Evolutionary conservation across 2,797 vertebrate genomes (phyloP), one percentile per base, ranked within the genome.

Genomic region (Oceanodroma leucorhoa): DNA sequence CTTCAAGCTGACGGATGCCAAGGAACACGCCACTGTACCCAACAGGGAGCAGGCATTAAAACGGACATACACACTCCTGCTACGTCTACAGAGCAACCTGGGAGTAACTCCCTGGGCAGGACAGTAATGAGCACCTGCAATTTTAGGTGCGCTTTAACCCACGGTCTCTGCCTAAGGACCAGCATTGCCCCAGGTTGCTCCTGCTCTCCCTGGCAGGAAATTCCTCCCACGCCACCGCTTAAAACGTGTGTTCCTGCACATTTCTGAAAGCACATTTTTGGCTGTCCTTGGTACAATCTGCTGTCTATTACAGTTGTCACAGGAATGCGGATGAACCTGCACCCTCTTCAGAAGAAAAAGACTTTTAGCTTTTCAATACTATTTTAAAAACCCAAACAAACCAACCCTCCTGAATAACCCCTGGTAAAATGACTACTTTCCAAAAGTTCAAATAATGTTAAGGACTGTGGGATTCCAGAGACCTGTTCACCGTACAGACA

Each of bases 41-140:
- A 11, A 11, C 22, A 11, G 53, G 64, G 38, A 70, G 43, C 46
- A 2, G 2, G 2, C 6, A 0, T 11, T 5, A 24, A 20, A 21
- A 10, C 29, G 0, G 7, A 29, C 24, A 21, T 2, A 3, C 0
- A 0, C 5, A 1, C 51, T 24, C 2, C 8, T 6, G 5, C 1
- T 3, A 1, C 1, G 18, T 1, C 2, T 3, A 9, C 40, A 20
- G 15, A 60, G 20, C 36, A 22, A 4, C 30, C 9, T 1, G 10
- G 32, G 29, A 45, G 55, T 4, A 36, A 5, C 27, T 12, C 26
- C 2, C 14, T 0, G 22, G 53, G 2, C 14, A 16, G 58, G 53
- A 16, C 34, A 11, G 48, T 0, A 14, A 8, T 0, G 19, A 41
- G 29, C 76, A 54, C 12, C 1, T 0, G 17, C 23, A 2, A 3